Conservation (phyloP, 1,140 invertebrate genomes). For the Solenopsis invicta region DNA sequence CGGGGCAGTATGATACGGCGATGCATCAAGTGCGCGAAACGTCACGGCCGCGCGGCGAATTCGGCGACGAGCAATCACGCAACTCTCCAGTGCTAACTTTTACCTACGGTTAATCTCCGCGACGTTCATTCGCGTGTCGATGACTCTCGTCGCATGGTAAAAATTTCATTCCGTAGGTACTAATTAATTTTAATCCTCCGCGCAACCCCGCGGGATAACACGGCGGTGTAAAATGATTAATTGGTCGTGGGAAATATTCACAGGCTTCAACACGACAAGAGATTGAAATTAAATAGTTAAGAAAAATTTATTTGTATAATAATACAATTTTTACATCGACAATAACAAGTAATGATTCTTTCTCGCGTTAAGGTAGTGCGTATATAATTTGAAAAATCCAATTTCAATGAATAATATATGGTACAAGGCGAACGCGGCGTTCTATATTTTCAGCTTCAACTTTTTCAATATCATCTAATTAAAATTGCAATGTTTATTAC, state of each 20-base stretch:
- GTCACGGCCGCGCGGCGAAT: constrained; percentile 38
- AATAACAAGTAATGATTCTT: background rate
- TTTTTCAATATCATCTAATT: constrained; percentile 22
- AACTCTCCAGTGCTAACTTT: constrained; percentile 38
- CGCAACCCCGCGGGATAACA: background rate
- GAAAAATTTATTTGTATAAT: background rate
- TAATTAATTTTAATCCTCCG: constrained; percentile 39
- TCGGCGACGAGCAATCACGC: constrained; percentile 37
- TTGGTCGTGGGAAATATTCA: background rate
- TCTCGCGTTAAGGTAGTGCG: background rate
- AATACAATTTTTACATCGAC: background rate
- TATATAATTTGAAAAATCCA: background rate
- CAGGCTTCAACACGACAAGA: background rate
- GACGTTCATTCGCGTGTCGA: constrained; percentile 41
- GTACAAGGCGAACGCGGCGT: background rate
- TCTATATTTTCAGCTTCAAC: background rate
- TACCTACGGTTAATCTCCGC: constrained; percentile 36
- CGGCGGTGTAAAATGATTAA: background rate
- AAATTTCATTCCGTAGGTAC: constrained; percentile 34
- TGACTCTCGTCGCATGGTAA: constrained; percentile 38
- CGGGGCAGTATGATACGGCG: constrained; percentile 24
- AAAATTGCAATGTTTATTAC: background rate
- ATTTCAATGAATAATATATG: constrained; percentile 8
- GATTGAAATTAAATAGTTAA: background rate
- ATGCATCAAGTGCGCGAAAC: constrained; percentile 48